Evolutionary conservation across 53 echinoderm and acorn worm genomes (phyloP).

Genomic region (Zoroaster sp.): DNA sequence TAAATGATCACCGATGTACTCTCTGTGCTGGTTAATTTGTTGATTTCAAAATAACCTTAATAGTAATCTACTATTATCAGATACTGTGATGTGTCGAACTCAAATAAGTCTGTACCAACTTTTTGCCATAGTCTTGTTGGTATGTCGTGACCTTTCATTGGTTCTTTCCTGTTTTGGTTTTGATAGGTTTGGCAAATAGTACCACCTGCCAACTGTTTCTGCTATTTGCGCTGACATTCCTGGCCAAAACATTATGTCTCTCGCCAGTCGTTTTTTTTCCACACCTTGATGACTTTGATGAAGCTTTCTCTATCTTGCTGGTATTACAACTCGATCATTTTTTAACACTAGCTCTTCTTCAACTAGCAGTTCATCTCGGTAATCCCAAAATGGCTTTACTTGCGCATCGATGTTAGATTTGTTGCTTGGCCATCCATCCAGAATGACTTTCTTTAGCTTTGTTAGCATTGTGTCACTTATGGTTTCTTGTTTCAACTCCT

Average conservation of each 20-base stretch:
- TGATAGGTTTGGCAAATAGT: neutral
- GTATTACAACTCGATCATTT: neutral
- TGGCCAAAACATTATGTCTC: conserved; percentile 36
- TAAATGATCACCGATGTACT: neutral
- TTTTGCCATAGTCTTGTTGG: conserved; percentile 33
- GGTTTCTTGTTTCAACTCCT: neutral
- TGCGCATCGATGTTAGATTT: neutral
- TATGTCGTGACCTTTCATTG: neutral
- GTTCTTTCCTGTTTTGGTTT: neutral
- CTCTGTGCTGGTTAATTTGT: neutral
- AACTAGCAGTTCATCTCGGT: neutral
- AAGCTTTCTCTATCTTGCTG: conserved; percentile 10
- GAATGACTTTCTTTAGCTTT: neutral
- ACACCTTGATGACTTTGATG: neutral
- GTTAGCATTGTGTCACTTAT: neutral
- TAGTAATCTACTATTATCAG: conserved; percentile 26
- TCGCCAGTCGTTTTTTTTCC: neutral
- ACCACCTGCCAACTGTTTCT: neutral
- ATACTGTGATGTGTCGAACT: conserved; percentile 9
- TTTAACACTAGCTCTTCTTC: neutral
- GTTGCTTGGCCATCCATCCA: neutral
- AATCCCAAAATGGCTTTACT: neutral
- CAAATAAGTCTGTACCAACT: conserved; percentile 28
- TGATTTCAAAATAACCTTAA: conserved; percentile 5
- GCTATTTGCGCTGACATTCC: conserved; percentile 13